Evolutionary conservation across 2,888 invertebrate genomes (phyloP).

Genomic region (Amorpha juglandis): DNA sequence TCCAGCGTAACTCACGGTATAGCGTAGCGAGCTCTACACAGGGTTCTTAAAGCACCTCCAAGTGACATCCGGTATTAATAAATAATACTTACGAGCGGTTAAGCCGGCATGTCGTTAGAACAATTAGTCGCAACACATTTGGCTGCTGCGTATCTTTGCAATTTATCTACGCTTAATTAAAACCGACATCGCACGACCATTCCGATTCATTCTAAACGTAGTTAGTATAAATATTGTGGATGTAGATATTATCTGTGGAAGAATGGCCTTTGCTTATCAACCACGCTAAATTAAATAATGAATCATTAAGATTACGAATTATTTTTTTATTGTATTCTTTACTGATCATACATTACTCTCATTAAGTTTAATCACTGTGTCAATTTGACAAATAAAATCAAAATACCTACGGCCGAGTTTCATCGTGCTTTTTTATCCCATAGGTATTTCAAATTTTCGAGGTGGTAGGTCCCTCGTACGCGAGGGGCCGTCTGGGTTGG

Average conservation of each 20-base stretch:
- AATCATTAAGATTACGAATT: not conserved
- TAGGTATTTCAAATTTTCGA: no score
- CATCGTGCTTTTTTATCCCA: no score
- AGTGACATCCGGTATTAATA: not conserved
- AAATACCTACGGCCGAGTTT: no score
- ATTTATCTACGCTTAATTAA: constrained; percentile 36
- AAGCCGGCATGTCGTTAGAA: constrained; percentile 24
- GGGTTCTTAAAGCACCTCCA: no score
- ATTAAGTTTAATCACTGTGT: no score
- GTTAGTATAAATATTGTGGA: constrained; percentile 17
- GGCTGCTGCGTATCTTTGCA: constrained; percentile 29
- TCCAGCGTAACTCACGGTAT: no score
- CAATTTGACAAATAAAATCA: no score
- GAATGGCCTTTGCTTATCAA: not conserved
- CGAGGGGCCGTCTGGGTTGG: no score
- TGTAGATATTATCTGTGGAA: not conserved
- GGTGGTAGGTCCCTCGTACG: no score
- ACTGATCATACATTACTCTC: no score
- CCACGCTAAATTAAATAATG: not conserved
- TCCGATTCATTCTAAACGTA: constrained; percentile 17
- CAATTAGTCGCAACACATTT: constrained; percentile 35
- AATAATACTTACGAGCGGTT: constrained; percentile 8
- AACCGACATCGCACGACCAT: constrained; percentile 25
- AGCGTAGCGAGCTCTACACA: no score
- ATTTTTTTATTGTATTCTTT: no score